Conservation (phyloP, 2,797 vertebrate genomes). For the Anabacerthia variegaticeps region DNA sequence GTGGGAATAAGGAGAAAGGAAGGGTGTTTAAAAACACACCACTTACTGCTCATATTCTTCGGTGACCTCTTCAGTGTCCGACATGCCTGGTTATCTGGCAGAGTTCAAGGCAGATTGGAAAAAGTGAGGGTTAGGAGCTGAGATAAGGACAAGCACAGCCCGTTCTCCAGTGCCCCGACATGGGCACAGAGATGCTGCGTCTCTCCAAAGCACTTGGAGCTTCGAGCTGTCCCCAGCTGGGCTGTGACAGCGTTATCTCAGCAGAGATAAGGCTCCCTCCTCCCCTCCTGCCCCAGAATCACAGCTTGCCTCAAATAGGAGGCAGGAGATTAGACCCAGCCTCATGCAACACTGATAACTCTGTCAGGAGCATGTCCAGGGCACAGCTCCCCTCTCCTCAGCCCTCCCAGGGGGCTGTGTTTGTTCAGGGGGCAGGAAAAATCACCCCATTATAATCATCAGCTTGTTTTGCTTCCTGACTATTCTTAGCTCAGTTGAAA, state of each 20-base stretch:
- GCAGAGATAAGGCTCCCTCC: not conserved
- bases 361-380: not conserved
- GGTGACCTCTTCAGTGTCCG: constrained; percentile 84
- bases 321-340: constrained; percentile 6
- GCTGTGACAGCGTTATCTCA: not conserved
- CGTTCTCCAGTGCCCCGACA: not conserved
- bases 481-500: not conserved
- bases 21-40: not conserved
- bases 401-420: not conserved
- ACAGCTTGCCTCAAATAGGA: not conserved
- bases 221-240: not conserved
- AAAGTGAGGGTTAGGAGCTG: not conserved
- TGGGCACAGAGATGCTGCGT: not conserved
- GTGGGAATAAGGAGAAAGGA: not conserved
- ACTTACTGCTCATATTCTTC: constrained; percentile 90
- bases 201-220: not conserved
- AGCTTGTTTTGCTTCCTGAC: not conserved
- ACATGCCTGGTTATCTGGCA: constrained; percentile 80
- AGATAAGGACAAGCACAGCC: not conserved
- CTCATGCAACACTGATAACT: not conserved
- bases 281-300: not conserved
- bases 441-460: not conserved
- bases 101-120: not conserved
- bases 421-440: not conserved
- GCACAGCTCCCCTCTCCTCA: not conserved